Evolutionary conservation across 2,797 vertebrate genomes (phyloP).

Genomic region (Cryptoprocta ferox): DNA sequence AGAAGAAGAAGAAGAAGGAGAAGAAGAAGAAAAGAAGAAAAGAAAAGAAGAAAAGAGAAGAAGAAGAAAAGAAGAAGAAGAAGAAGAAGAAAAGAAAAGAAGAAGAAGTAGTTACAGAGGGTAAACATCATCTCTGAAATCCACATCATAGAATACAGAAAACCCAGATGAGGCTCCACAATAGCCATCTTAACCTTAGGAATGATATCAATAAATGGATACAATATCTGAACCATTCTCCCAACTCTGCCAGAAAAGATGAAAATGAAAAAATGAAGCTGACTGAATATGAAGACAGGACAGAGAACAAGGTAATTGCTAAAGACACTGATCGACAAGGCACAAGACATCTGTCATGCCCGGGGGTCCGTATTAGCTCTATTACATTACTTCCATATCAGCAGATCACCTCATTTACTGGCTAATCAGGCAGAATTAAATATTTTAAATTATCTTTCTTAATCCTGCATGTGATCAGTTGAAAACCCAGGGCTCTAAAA

Average conservation of each 20-base stretch:
- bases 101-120: conserved; percentile 6
- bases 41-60: too few species aligned
- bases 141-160: not conserved
- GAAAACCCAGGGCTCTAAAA: conserved; percentile 69
- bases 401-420: conserved; percentile 81
- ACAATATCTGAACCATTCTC: not conserved
- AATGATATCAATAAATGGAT: not conserved
- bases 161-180: not conserved
- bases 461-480: conserved; percentile 57
- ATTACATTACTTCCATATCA: conserved; percentile 79
- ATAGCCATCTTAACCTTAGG: not conserved
- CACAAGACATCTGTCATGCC: conserved; percentile 56
- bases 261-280: not conserved
- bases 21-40: too few species aligned
- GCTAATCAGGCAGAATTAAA: conserved; percentile 80
- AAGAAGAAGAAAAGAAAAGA: too few species aligned
- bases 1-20: too few species aligned
- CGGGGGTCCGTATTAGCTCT: conserved; percentile 69
- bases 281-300: conserved; percentile 22
- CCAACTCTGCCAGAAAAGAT: not conserved
- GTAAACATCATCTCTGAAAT: not conserved
- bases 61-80: too few species aligned
- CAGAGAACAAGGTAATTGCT: conserved; percentile 42
- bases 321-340: not conserved
- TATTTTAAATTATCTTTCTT: conserved; percentile 74